These are phyloP conservation scores for Xanthorhoe designata DNA, from an alignment of 2,888 invertebrate genomes.

Conservation along the genomic window DNA sequence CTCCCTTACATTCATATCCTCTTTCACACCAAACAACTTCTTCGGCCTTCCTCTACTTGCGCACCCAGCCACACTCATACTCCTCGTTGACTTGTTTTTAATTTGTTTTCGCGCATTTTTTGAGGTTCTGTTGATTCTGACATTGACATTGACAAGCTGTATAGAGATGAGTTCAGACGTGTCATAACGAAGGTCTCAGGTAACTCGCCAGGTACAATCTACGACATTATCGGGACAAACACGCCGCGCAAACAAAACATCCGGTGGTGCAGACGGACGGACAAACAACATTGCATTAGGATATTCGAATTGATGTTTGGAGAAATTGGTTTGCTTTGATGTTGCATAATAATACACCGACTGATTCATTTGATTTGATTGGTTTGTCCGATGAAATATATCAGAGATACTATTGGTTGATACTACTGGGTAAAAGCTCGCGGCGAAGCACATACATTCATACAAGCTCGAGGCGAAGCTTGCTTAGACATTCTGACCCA, in stretches of 20 bases:
- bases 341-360: conserved; percentile 13
- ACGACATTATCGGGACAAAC: conserved; percentile 40
- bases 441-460: too few relatives aligned
- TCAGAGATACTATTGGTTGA: not conserved
- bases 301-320: conserved; percentile 8
- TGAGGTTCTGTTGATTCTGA: too few relatives aligned
- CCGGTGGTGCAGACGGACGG: conserved; percentile 38
- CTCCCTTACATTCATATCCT: too few relatives aligned
- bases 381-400: not conserved
- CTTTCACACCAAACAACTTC: too few relatives aligned
- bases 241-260: conserved; percentile 43
- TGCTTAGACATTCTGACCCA: too few relatives aligned
- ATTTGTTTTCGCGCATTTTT: too few relatives aligned
- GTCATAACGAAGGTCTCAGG: conserved; percentile 24
- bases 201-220: conserved; percentile 39
- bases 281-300: conserved; percentile 32
- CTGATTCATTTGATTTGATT: not conserved
- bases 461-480: too few relatives aligned
- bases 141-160: too few relatives aligned
- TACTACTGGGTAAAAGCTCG: too few relatives aligned
- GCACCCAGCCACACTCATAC: too few relatives aligned
- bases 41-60: too few relatives aligned
- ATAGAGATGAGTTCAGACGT: not conserved
- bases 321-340: conserved; percentile 14
- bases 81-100: too few relatives aligned